Percentiles rank a stretch among this genome's conserved stretches.
These are phyloP conservation scores for Fukomys damarensis DNA, from an alignment of 2,113 vertebrate species.

Conservation along the genomic window DNA sequence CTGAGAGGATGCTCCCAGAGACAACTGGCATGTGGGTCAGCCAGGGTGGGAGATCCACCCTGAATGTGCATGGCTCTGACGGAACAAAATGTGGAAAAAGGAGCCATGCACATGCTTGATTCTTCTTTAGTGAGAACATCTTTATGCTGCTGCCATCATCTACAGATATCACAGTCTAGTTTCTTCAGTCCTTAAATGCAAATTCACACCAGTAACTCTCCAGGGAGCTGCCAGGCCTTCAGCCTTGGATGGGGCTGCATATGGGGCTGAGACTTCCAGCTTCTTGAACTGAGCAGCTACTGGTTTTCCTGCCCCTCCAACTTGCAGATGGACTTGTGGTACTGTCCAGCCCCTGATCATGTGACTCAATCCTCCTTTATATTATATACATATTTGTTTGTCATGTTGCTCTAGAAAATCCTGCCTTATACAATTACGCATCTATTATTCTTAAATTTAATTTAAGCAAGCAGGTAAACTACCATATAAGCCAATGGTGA, in stretches of 20 bases:
- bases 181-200: background rate
- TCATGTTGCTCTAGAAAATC: background rate
- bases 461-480: slow-evolving; percentile 7
- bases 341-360: background rate
- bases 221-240: background rate
- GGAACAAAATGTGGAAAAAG: background rate
- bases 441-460: background rate
- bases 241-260: background rate
- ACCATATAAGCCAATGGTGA: background rate
- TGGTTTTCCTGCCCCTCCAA: background rate
- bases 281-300: background rate
- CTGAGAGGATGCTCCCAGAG: background rate
- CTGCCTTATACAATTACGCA: background rate
- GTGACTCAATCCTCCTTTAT: background rate
- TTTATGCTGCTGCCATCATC: background rate
- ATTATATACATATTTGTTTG: background rate
- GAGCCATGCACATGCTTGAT: no score
- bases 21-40: background rate
- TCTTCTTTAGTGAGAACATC: background rate
- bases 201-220: background rate
- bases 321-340: background rate
- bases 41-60: background rate
- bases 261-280: background rate
- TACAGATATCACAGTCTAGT: background rate
- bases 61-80: background rate